Evolutionary conservation across 2,888 invertebrate genomes (phyloP), one percentile per base, ranked within the genome.

Genomic region (Agelastica alni): DNA sequence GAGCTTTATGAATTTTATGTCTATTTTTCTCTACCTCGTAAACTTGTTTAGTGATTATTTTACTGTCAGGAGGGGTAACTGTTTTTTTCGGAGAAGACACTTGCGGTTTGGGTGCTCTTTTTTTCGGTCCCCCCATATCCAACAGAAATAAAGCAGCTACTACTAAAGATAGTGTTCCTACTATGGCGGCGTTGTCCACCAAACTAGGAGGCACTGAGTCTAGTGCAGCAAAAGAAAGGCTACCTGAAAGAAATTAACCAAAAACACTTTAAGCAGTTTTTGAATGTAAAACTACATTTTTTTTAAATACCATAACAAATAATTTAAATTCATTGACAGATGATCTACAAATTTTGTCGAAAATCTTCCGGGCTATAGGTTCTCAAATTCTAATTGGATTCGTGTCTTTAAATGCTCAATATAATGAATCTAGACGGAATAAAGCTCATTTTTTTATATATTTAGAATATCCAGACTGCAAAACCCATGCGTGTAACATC

Each of bases 131-230:
- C 70, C 82, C 83, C 51, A 88, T 78, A 72, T 89, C 89, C 22
- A 86, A 71, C 18, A 88, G 80, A 75, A 89, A 89, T 1, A 88
- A 75, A 0, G 85, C 81, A 0, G 85, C 88, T 1, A 86, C 87
- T 1, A 85, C 64, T 14, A 89, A 76, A 2, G 88, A 85, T 9
- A 89, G 75, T 1, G 83, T 79, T 2, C 89, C 89, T 12, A 89
- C 79, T 9, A 88, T 83, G 0, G 87, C 84, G 0, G 88, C 88
- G 73, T 89, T 89, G 66, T 86, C 87, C 17, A 87, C 76, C 63
- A 89, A 75, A 52, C 84, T 81, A 7, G 79, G 77, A 0, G 88
- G 88, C 2, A 89, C 83, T 10, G 85, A 86, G 68, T 89, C 89
- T 66, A 89, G 76, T 2, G 88, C 84, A 2, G 87, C 86, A 54